A percentile compares a stretch with the other conserved stretches of the same genome.
Conservation (phyloP, 2,888 invertebrate genomes). For the Stenolophus ochropezus region DNA sequence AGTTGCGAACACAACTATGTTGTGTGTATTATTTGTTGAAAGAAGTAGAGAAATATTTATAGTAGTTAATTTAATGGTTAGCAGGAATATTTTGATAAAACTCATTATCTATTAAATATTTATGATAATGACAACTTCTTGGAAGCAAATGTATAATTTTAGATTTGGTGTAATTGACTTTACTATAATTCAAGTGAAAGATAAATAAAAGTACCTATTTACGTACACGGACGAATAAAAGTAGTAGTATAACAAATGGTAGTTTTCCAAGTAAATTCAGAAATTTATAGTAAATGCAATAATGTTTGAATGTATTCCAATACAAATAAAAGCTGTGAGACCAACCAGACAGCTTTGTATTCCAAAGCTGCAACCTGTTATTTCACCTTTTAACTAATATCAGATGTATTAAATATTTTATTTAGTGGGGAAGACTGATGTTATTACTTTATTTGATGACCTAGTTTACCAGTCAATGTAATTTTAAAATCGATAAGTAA, state of each 20-base stretch:
- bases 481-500: conserved; percentile 53
- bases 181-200: background rate
- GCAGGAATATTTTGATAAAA: too few relatives aligned
- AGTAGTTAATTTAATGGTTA: too few relatives aligned
- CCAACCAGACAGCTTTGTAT: background rate
- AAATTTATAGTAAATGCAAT: background rate
- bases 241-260: background rate
- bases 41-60: too few relatives aligned
- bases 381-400: conserved; percentile 41
- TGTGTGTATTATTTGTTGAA: too few relatives aligned
- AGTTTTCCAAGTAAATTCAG: background rate
- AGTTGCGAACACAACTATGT: too few relatives aligned
- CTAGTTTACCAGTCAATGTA: conserved; percentile 35
- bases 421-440: conserved; percentile 35
- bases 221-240: background rate
- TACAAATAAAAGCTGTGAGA: conserved; percentile 4
- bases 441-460: conserved; percentile 48
- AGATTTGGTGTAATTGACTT: background rate
- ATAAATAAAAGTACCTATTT: background rate
- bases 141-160: background rate
- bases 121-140: too few relatives aligned
- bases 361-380: conserved; percentile 11
- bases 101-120: too few relatives aligned
- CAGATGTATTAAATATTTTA: conserved; percentile 33
- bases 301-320: conserved; percentile 6